Percentiles rank a stretch among this genome's conserved stretches.
phyloP scores from a whole-genome alignment of 2,113 vertebrate genomes.

The Poeciliopsis retropinna region DNA sequence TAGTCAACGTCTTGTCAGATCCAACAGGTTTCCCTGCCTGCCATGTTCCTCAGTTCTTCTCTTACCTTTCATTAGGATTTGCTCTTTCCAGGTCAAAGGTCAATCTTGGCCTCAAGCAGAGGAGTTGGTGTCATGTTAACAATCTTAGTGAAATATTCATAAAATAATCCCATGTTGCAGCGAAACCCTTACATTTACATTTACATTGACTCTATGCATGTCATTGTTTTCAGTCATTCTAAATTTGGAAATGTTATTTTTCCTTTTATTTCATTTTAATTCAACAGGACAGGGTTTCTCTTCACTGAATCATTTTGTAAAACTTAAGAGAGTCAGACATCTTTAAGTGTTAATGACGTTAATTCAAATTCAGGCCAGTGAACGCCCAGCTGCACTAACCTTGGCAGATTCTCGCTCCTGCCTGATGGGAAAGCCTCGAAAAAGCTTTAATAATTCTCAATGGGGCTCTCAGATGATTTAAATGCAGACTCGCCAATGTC shows the following conservation, averaged over 20 bases:
- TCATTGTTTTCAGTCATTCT: slow-evolving; percentile 10
- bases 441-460: slow-evolving; percentile 37
- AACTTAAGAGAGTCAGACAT: neutral
- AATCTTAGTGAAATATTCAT: no score
- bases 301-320: slow-evolving; percentile 3
- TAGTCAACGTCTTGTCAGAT: no score
- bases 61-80: no score
- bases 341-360: slow-evolving; percentile 10
- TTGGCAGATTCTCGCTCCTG: slow-evolving; percentile 20
- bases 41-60: no score
- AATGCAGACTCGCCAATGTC: slow-evolving; percentile 20
- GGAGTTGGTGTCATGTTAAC: neutral
- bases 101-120: no score
- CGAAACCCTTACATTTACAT: neutral
- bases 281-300: neutral
- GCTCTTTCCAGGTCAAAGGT: no score
- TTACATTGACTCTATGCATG: neutral
- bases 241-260: neutral
- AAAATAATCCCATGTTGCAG: no score
- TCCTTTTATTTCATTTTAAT: neutral
- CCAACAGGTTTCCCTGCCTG: no score
- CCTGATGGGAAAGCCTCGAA: slow-evolving; percentile 33
- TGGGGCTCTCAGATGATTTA: slow-evolving; percentile 21
- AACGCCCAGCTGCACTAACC: slow-evolving; percentile 30
- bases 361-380: slow-evolving; percentile 31